Evolutionary conservation across 2,113 vertebrate genomes (phyloP).

Genomic region (Irena cyanogastra): DNA sequence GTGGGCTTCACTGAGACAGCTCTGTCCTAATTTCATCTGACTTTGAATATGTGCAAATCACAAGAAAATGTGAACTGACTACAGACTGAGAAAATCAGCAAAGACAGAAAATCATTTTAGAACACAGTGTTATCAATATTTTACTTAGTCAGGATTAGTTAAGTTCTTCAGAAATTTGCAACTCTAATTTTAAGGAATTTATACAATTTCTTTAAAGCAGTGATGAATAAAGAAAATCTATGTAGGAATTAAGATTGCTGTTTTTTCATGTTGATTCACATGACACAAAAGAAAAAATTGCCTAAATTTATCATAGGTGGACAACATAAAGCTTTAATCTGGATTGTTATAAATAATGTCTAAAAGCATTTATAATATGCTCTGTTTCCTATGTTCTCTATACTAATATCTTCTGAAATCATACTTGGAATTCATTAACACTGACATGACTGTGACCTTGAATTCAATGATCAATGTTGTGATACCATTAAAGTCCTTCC

Average conservation of each 20-base stretch:
- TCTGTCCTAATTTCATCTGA: slow-evolving; percentile 93
- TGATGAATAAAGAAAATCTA: not conserved
- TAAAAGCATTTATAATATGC: not conserved
- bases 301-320: not conserved
- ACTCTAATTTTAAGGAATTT: not conserved
- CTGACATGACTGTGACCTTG: slow-evolving; percentile 17
- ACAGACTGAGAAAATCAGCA: slow-evolving; percentile 61
- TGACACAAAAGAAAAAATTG: not conserved
- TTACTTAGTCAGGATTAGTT: slow-evolving; percentile 73
- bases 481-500: slow-evolving; percentile 23
- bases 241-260: not conserved
- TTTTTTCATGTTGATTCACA: not conserved
- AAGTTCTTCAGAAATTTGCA: slow-evolving; percentile 62
- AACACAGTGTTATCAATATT: slow-evolving; percentile 84
- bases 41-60: slow-evolving; percentile 85
- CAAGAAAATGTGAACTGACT: slow-evolving; percentile 77
- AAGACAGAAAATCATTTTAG: slow-evolving; percentile 82
- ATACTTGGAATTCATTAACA: slow-evolving; percentile 7
- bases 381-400: not conserved
- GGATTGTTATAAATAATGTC: not conserved
- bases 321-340: not conserved
- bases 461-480: not conserved
- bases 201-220: not conserved
- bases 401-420: not conserved
- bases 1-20: slow-evolving; percentile 72